phyloP scores from a whole-genome alignment of 2,888 invertebrate species.

The Latheticus oryzae region DNA sequence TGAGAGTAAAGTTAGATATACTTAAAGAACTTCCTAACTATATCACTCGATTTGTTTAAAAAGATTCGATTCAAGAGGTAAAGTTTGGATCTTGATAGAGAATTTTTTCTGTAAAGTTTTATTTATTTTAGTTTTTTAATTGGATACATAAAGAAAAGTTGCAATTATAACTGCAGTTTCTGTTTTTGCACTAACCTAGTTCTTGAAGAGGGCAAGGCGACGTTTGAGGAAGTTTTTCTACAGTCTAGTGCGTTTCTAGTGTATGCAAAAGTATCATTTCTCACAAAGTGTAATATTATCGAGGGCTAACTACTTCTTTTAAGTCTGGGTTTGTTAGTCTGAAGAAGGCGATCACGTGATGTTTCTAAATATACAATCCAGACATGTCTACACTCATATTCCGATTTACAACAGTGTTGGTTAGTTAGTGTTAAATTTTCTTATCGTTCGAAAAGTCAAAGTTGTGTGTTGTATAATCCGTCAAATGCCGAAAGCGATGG shows the following conservation, averaged over 20 bases:
- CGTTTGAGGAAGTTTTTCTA: too few species aligned
- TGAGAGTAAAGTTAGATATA: too few species aligned
- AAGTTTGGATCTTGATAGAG: neutral
- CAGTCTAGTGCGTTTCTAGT: too few species aligned
- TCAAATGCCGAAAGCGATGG: slow-evolving; percentile 40
- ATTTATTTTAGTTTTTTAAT: too few species aligned
- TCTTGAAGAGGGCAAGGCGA: too few species aligned
- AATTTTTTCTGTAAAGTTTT: neutral
- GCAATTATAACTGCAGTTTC: slow-evolving; percentile 16
- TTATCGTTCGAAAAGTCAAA: slow-evolving; percentile 1
- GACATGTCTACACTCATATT: slow-evolving; percentile 46
- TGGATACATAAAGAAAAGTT: neutral
- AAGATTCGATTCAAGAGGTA: too few species aligned
- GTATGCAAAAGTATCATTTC: too few species aligned
- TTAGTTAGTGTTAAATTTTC: slow-evolving; percentile 16
- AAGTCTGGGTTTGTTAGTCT: slow-evolving; percentile 27
- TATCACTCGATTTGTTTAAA: too few species aligned
- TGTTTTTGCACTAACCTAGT: slow-evolving; percentile 31
- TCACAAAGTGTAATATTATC: too few species aligned
- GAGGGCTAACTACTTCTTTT: slow-evolving; percentile 37
- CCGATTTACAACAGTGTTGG: slow-evolving; percentile 35
- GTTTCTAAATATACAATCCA: slow-evolving; percentile 49
- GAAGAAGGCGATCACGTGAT: slow-evolving; percentile 47
- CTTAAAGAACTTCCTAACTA: too few species aligned
- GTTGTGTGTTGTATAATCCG: slow-evolving; percentile 14